A percentile compares a stretch with the other conserved stretches of the same genome.
Evolutionary conservation across 2,888 invertebrate species (phyloP).

Genomic region (Camptogramma bilineatum): DNA sequence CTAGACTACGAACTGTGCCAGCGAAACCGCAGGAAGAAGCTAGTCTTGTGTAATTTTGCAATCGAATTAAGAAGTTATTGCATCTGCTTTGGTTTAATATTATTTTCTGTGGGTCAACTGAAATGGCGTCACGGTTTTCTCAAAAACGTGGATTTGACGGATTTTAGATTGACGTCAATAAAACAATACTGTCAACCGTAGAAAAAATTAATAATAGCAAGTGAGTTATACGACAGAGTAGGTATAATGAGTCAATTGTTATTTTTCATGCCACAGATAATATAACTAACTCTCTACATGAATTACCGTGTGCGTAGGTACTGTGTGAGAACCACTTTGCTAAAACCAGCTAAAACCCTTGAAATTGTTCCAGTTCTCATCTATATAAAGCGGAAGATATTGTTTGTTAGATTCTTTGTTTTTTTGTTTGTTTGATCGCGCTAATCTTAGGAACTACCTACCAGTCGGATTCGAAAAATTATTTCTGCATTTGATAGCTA

Average conservation of each 20-base stretch:
- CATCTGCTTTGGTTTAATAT: not conserved
- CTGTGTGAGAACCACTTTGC: too few relatives aligned
- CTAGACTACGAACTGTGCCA: not conserved
- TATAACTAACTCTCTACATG: too few relatives aligned
- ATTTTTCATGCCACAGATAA: too few relatives aligned
- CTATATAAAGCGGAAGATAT: too few relatives aligned
- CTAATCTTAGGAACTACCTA: too few relatives aligned
- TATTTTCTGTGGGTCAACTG: not conserved
- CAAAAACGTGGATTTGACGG: not conserved
- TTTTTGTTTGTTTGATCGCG: too few relatives aligned
- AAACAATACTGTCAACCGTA: not conserved
- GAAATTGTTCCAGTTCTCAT: too few relatives aligned
- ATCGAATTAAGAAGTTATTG: not conserved
- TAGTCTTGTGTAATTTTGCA: not conserved
- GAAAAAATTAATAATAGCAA: not conserved
- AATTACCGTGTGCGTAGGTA: too few relatives aligned
- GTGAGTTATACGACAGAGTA: not conserved
- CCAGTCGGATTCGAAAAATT: too few relatives aligned
- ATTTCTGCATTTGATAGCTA: too few relatives aligned
- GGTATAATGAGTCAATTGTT: not conserved
- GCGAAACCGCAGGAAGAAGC: not conserved
- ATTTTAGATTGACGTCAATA: not conserved
- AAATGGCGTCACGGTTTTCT: not conserved
- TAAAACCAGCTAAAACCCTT: too few relatives aligned
- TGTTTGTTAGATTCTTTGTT: too few relatives aligned